Percentiles rank a stretch among this genome's conserved stretches.
phyloP scores from a whole-genome alignment of 1,140 invertebrate species.

The Nilaparvata lugens region DNA sequence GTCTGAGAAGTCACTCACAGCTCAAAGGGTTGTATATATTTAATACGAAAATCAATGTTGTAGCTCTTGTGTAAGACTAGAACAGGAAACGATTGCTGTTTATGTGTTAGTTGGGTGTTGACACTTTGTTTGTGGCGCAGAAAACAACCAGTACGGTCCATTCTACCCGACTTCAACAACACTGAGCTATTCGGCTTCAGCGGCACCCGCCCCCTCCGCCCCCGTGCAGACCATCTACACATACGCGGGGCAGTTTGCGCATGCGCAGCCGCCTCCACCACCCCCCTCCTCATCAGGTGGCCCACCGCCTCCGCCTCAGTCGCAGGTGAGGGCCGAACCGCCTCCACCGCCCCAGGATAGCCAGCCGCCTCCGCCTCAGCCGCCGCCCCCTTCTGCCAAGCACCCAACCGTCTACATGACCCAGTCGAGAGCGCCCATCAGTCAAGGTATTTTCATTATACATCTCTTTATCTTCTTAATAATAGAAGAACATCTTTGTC shows the following conservation, averaged over 20 bases:
- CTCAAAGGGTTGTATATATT: too few species aligned
- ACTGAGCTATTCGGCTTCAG: conserved; percentile 17
- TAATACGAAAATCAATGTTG: too few species aligned
- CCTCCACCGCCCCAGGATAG: neutral
- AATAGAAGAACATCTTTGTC: too few species aligned
- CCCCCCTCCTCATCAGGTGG: neutral
- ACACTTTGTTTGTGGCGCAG: conserved; percentile 9
- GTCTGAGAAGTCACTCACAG: too few species aligned
- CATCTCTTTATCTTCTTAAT: too few species aligned
- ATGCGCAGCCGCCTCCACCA: conserved; percentile 9
- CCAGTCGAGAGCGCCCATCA: conserved; percentile 10
- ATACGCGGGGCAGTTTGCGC: conserved; percentile 34
- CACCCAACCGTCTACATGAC: conserved; percentile 15
- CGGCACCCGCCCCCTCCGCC: neutral
- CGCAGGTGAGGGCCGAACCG: neutral
- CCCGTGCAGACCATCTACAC: conserved; percentile 30
- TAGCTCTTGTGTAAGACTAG: too few species aligned
- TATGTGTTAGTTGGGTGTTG: too few species aligned
- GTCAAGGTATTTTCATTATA: neutral
- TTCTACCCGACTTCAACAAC: conserved; percentile 31
- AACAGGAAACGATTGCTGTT: too few species aligned
- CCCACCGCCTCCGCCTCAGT: conserved; percentile 11
- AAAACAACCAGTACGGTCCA: conserved; percentile 23
- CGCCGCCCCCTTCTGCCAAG: neutral
- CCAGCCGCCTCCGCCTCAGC: neutral